These are phyloP conservation scores for Diarsia mendica DNA, from an alignment of 2,888 invertebrate genomes.

Conservation along the genomic window DNA sequence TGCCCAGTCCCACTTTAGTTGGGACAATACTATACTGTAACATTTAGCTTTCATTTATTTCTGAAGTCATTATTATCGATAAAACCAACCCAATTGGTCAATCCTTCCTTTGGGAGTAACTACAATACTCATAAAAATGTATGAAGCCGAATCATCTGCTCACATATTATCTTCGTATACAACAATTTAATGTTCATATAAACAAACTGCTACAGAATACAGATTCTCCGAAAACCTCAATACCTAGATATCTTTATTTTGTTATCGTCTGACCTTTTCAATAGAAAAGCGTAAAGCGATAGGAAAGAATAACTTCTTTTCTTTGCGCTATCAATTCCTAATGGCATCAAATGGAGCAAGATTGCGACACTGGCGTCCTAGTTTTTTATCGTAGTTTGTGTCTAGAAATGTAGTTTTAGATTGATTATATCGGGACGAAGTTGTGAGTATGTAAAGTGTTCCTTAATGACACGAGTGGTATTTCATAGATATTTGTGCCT, in stretches of 20 bases:
- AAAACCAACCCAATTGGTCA: not conserved
- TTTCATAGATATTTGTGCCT: not conserved
- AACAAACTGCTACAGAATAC: not conserved
- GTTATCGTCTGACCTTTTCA: not conserved
- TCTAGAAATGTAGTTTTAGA: conserved; percentile 19
- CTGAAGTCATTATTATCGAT: not conserved
- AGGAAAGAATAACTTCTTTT: conserved; percentile 17
- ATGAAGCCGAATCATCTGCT: not conserved
- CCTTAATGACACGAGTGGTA: not conserved
- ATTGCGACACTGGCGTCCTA: conserved; percentile 20
- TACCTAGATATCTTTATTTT: not conserved
- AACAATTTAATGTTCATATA: not conserved
- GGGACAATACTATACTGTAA: too few species aligned
- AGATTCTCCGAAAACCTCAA: not conserved
- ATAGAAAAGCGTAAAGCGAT: conserved; percentile 10
- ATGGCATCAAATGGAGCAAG: conserved; percentile 13
- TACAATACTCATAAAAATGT: not conserved
- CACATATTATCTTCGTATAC: not conserved
- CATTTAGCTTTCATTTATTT: not conserved
- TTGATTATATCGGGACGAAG: not conserved
- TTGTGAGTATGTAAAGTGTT: not conserved
- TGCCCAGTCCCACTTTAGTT: too few species aligned
- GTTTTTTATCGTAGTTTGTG: conserved; percentile 22
- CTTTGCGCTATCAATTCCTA: conserved; percentile 37
- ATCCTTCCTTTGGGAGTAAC: conserved; percentile 6